Evolutionary conservation across 2,888 invertebrate species (phyloP), one percentile per base, ranked within the genome.

Genomic region (Diaperis boleti): DNA sequence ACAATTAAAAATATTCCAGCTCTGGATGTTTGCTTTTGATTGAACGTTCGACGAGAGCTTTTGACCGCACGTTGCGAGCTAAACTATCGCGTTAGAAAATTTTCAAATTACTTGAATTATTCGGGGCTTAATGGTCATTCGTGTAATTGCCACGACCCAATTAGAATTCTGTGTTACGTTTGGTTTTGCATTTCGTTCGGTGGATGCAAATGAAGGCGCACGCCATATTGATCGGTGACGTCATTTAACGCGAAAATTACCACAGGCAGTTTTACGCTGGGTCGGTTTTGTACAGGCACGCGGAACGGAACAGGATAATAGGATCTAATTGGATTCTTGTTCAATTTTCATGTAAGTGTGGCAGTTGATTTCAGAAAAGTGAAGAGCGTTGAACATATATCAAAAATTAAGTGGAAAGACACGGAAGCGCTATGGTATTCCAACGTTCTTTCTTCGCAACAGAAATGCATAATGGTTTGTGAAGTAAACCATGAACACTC

Each of bases 1-100:
- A 52, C 14, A 52, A 52, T 52, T 52, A 52, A 52, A 52, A 52
- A 52, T 52, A 52, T 52, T 52, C n/a, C 18, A 22, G 37, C 49
- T 35, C n/a, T 49, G 11, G 20, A 49, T 49, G 49, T 49, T 47
- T 49, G 35, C 33, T 14, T 31, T 4, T 18, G 20, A 33, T 4
- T n/a, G n/a, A n/a, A n/a, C 20, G 18, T 50, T 7, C 39, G 18
- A 52, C 39, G 39, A 52, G 39, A 39, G 22, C n/a, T 26, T 52
- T 52, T 52, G 22, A 52, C 39, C 2, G 26, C 6, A 20, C n/a
- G n/a, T n/a, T 20, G 3, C 20, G 4, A 20, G 3, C 20, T 3
- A 26, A 26, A 26, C 26, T 26, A 26, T 26, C 6, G 26, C 26
- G 26, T n/a, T 26, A 26, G 26, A 26, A 26, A 26, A 26, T 26